Conservation (phyloP, 2,113 vertebrate species). For the Hemicordylus capensis region DNA sequence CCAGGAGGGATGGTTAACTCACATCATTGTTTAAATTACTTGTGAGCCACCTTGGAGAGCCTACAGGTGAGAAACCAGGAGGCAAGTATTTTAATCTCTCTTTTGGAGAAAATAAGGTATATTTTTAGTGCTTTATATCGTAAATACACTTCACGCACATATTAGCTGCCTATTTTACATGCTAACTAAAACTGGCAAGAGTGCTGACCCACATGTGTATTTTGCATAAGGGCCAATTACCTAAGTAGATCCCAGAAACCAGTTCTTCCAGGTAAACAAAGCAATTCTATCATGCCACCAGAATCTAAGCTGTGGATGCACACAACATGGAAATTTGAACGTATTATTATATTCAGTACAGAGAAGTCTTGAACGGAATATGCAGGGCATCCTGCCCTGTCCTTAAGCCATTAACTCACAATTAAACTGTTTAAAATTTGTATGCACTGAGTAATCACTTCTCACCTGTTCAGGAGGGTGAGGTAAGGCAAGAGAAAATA, state of each 20-base stretch:
- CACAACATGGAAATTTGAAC: not conserved
- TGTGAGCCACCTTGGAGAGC: not conserved
- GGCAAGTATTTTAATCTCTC: not conserved
- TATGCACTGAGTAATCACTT: not conserved
- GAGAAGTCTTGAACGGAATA: not conserved
- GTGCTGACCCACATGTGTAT: not conserved
- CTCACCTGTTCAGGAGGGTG: constrained; percentile 6
- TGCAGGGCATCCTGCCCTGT: not conserved
- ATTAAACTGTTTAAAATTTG: not conserved
- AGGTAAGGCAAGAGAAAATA: not conserved
- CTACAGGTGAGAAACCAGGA: not conserved
- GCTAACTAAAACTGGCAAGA: not conserved
- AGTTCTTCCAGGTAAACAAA: constrained; percentile 54
- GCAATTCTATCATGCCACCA: constrained; percentile 7
- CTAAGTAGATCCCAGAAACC: constrained; percentile 39
- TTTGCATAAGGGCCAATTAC: constrained; percentile 23
- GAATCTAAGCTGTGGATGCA: constrained; percentile 10
- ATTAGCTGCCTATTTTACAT: not conserved
- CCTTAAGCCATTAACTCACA: not conserved
- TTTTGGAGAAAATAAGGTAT: not conserved
- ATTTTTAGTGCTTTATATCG: not conserved
- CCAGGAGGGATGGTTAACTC: not conserved
- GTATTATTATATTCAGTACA: too few relatives aligned
- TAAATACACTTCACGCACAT: not conserved
- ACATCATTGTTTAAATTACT: not conserved